Evolutionary conservation across 2,888 invertebrate genomes (phyloP).

Genomic region (Dicyrtomina minuta): DNA sequence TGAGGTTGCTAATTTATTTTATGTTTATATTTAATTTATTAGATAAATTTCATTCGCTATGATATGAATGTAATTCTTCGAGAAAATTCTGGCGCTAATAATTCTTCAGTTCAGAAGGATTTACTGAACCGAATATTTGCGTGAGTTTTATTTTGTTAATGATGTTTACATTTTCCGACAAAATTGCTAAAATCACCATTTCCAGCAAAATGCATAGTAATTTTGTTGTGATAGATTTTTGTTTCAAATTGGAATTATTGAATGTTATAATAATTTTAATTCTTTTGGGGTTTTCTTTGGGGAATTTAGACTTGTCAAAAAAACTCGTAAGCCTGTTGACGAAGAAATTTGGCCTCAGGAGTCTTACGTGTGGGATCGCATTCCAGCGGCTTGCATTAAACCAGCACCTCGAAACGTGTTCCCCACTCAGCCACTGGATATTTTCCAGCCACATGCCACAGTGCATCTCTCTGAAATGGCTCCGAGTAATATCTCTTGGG

Average conservation of each 20-base stretch:
- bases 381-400: slow-evolving; percentile 24
- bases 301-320: slow-evolving; percentile 35
- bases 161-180: background rate
- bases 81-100: slow-evolving; percentile 52
- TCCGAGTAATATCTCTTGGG: slow-evolving; percentile 31
- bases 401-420: slow-evolving; percentile 21
- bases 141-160: slow-evolving; percentile 14
- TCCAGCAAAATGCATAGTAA: no score
- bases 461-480: slow-evolving; percentile 30
- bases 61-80: slow-evolving; percentile 69
- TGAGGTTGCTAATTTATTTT: no score
- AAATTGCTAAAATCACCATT: no score
- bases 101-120: slow-evolving; percentile 37
- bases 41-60: slow-evolving; percentile 75
- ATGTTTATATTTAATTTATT: slow-evolving; percentile 36
- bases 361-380: slow-evolving; percentile 46
- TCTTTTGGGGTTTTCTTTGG: no score
- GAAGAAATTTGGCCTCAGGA: slow-evolving; percentile 50
- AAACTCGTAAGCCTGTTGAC: slow-evolving; percentile 31
- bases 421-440: slow-evolving; percentile 41
- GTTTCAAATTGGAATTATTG: background rate
- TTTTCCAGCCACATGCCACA: slow-evolving; percentile 45
- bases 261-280: background rate
- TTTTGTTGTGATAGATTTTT: no score
- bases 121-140: slow-evolving; percentile 34